Conservation (phyloP, 2,888 invertebrate species). For the Stomorhina lunata region DNA sequence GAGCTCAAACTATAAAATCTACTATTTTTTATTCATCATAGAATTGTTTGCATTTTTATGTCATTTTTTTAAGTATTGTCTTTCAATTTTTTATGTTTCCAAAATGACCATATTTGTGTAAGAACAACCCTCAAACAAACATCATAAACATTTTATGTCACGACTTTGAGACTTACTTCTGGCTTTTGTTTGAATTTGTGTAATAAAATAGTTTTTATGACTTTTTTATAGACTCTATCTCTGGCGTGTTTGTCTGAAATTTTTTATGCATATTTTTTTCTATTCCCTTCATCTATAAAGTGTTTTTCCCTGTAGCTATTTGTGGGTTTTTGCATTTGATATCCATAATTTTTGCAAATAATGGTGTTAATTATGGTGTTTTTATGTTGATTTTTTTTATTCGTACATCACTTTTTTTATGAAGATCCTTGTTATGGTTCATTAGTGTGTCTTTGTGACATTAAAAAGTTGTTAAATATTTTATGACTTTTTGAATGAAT, state of each 20-base stretch:
- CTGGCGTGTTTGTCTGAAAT: background rate
- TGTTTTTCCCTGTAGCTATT: background rate
- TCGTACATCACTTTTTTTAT: background rate
- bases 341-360: constrained; percentile 28
- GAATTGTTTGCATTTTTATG: constrained; percentile 26
- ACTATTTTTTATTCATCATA: background rate
- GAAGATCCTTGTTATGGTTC: constrained; percentile 44
- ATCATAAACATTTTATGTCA: background rate
- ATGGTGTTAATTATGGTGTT: constrained; percentile 36
- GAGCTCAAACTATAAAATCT: no score
- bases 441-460: constrained; percentile 23
- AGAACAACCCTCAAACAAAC: constrained; percentile 25
- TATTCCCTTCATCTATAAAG: no score
- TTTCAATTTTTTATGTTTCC: background rate
- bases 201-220: constrained; percentile 18
- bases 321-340: background rate
- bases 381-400: background rate
- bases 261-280: constrained; percentile 21
- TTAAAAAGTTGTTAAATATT: constrained; percentile 55
- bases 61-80: background rate
- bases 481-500: constrained; percentile 37
- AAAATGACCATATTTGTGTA: constrained; percentile 34
- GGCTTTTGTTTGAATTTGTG: background rate
- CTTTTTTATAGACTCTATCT: background rate
- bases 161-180: background rate